Base-by-base conservation (phyloP, 2,113 vertebrate species). In the Taurulus bubalis region DNA sequence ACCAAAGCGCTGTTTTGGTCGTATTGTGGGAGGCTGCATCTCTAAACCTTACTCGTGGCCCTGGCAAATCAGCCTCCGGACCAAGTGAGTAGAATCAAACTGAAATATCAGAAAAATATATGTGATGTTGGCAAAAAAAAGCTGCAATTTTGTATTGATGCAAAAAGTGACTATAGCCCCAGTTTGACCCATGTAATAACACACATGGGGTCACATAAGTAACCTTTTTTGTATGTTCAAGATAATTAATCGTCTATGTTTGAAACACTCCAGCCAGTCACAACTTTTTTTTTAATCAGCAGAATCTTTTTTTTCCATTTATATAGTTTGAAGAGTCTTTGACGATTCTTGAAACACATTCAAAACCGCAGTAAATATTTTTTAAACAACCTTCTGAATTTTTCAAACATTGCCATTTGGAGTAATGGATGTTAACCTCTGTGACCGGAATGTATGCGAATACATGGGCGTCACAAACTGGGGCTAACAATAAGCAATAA, bases 51-150 rank as follows among this genome's bases (percentile, higher is more conserved):
- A 98, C 80, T 99, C 98, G 1, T 99, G 98, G 98, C 98, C 98
- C 36, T 99, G 98, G 98, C 98, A 99, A 76, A 94, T 98, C 93
- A 99, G 98, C 80, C 95, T 99, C 6, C 92, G 97, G 26, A 96
- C 94, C 76, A 95, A 75, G 98, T 99, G 79, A 84, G 89, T 66
- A 22, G 11, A 74, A 42, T 14, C 30, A 18, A 0, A 38, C 3
- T 3, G 9, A 38, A 42, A 28, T 24, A 20, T 16, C 32, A 32
- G 11, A 24, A n/a, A 45, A 6, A 8, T 32, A 38, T 8, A 59
- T 58, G 38, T 75, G 55, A 2, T 20, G 3, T 28, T 38, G n/a
- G 30, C 5, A 11, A 22, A 47, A 38, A 15, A 51, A 49, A 6
- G 32, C 12, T n/a, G n/a, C 7, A 16, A 18, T 70, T 70, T 40